Percentiles rank a stretch among this genome's conserved stretches.
Evolutionary conservation across 2,888 invertebrate species (phyloP).

Genomic region (Ferrisia virgata): DNA sequence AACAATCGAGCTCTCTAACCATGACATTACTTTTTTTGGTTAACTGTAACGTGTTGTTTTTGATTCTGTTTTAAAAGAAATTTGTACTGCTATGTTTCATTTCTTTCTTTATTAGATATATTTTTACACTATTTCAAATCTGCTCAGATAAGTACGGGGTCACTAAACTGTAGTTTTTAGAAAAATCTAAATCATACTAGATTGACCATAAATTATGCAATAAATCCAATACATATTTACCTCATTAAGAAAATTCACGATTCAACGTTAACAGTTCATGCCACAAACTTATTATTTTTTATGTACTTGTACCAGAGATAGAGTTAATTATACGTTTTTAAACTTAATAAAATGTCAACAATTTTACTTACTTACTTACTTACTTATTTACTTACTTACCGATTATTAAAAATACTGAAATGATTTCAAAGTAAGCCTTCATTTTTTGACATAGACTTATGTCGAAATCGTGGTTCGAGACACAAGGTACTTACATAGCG

Average conservation of each 20-base stretch:
- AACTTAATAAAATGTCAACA: not conserved
- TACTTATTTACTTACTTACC: no score
- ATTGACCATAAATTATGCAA: no score
- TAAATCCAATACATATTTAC: no score
- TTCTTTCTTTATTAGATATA: not conserved
- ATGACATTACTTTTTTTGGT: slow-evolving; percentile 25
- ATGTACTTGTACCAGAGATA: no score
- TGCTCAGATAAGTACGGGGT: not conserved
- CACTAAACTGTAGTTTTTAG: not conserved
- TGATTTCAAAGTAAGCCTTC: not conserved
- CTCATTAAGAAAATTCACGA: no score
- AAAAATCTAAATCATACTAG: not conserved
- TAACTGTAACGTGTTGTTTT: slow-evolving; percentile 17
- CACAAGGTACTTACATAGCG: not conserved
- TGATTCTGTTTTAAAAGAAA: not conserved
- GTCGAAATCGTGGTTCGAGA: not conserved
- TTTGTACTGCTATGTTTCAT: not conserved
- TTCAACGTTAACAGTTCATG: no score
- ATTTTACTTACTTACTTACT: no score
- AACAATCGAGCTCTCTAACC: slow-evolving; percentile 2
- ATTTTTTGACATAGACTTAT: slow-evolving; percentile 9
- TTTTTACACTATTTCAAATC: not conserved
- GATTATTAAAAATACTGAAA: not conserved
- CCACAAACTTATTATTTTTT: no score
- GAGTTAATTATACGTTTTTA: no score